Evolutionary conservation across 1,140 invertebrate species (phyloP).

Genomic region (Papilio helenus): DNA sequence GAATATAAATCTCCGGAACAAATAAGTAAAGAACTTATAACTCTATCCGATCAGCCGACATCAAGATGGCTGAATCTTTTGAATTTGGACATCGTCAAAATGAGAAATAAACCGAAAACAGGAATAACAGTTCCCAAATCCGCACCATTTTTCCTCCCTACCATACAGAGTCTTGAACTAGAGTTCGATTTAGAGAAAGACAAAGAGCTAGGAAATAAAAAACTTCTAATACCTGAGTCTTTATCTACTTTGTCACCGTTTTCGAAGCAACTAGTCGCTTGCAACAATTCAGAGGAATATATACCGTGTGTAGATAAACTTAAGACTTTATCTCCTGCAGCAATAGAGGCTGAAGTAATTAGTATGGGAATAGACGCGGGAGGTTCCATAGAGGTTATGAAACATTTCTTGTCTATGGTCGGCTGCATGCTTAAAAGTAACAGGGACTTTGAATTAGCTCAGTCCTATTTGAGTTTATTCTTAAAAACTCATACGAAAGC

Average conservation of each 20-base stretch:
- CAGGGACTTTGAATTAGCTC: constrained; percentile 94
- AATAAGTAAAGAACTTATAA: constrained; percentile 91
- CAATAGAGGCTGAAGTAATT: constrained; percentile 95
- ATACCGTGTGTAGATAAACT: constrained; percentile 87
- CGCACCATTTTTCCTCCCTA: constrained; percentile 98
- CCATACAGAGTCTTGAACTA: constrained; percentile 91
- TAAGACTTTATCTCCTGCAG: constrained; percentile 92
- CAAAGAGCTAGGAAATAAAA: constrained; percentile 73
- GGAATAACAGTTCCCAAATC: constrained; percentile 90
- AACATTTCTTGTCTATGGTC: constrained; percentile 92
- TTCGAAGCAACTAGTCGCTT: constrained; percentile 84
- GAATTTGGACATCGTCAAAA: constrained; percentile 94
- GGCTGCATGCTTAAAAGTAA: constrained; percentile 89
- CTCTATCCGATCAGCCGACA: constrained; percentile 92
- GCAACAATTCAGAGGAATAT: constrained; percentile 80
- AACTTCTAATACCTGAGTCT: constrained; percentile 82
- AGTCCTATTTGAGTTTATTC: constrained; percentile 96
- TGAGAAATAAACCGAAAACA: constrained; percentile 95
- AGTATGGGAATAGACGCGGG: constrained; percentile 89
- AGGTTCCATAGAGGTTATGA: constrained; percentile 87
- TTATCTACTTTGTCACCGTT: constrained; percentile 87
- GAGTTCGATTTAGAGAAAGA: constrained; percentile 89
- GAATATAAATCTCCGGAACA: constrained; percentile 92
- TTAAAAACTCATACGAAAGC: constrained; percentile 91
- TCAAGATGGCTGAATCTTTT: constrained; percentile 97